These are phyloP conservation scores for Nyctibius grandis DNA, from an alignment of 2,797 vertebrate species.

Conservation along the genomic window DNA sequence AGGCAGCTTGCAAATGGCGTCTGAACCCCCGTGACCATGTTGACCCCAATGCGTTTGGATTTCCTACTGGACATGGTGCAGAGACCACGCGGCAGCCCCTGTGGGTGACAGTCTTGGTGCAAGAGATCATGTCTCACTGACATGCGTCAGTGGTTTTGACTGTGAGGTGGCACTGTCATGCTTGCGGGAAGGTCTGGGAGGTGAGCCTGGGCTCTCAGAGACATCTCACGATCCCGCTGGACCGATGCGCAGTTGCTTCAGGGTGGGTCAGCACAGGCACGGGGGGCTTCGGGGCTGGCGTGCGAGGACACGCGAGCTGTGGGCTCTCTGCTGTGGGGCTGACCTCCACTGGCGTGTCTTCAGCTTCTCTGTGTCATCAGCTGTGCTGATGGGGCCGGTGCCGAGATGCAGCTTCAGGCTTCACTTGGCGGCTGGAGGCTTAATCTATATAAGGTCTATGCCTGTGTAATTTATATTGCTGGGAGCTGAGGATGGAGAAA, in stretches of 20 bases:
- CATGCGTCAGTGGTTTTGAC: fast-evolving
- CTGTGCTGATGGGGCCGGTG: neutral
- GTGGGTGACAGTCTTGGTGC: fast-evolving
- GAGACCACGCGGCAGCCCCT: neutral
- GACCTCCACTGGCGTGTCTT: fast-evolving
- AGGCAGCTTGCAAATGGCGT: neutral
- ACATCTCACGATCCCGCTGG: neutral
- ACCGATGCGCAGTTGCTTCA: fast-evolving
- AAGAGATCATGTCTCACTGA: fast-evolving
- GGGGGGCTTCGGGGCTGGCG: fast-evolving
- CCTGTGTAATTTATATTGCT: neutral
- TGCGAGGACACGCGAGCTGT: fast-evolving
- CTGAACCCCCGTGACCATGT: neutral
- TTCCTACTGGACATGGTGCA: fast-evolving
- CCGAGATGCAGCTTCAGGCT: neutral
- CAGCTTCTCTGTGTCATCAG: neutral
- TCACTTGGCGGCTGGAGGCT: fast-evolving
- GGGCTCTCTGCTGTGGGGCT: neutral
- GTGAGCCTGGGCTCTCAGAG: neutral
- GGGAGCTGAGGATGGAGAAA: neutral
- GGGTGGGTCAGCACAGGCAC: neutral
- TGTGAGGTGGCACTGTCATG: neutral
- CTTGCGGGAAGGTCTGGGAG: neutral
- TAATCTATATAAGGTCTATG: fast-evolving
- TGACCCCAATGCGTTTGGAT: neutral